Evolutionary conservation across 1,140 invertebrate species (phyloP).

Genomic region (Achatina immaculata): DNA sequence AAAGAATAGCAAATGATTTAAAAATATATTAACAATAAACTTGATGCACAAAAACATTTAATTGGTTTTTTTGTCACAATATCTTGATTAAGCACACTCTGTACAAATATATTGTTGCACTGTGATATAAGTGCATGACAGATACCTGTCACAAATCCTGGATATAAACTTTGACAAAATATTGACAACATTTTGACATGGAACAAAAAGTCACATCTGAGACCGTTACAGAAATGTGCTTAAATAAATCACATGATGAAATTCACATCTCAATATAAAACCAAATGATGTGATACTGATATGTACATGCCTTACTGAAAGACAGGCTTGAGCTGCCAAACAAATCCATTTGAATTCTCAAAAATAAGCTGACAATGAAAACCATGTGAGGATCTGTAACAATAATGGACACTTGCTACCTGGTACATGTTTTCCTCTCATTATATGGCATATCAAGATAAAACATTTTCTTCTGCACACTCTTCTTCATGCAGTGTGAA

Average conservation of each 20-base stretch:
- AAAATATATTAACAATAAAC: too few relatives aligned
- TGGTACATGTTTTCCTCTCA: too few relatives aligned
- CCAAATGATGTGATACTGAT: not conserved
- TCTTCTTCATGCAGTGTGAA: too few relatives aligned
- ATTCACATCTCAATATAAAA: not conserved
- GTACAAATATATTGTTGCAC: not conserved
- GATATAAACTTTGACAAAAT: not conserved
- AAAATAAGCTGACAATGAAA: too few relatives aligned
- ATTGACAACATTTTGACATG: not conserved
- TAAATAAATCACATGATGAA: not conserved
- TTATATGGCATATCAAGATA: too few relatives aligned
- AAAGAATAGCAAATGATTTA: too few relatives aligned
- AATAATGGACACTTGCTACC: too few relatives aligned
- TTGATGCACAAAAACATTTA: not conserved
- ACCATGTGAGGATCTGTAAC: too few relatives aligned
- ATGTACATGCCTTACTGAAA: not conserved
- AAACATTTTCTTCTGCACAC: too few relatives aligned
- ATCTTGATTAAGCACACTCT: not conserved
- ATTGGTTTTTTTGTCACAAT: not conserved
- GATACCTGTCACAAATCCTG: not conserved
- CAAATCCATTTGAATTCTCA: too few relatives aligned
- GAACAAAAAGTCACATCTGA: not conserved
- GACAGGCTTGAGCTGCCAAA: constrained; percentile 8
- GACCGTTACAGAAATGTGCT: not conserved
- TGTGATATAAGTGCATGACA: not conserved